These are phyloP conservation scores for Meda fulgida DNA, from an alignment of 2,797 vertebrate genomes.

Conservation along the genomic window DNA sequence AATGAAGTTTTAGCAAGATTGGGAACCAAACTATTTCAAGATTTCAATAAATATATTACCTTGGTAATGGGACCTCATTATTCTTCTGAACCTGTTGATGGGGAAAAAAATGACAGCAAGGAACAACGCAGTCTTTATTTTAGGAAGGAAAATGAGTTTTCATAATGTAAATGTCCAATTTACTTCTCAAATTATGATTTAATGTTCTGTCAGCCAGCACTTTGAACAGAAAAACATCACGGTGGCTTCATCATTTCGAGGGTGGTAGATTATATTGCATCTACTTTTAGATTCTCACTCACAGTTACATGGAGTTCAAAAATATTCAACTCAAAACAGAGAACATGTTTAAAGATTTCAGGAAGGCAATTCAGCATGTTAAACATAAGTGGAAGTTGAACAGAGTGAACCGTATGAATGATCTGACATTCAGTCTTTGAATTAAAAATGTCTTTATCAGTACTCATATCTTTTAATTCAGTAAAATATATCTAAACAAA, in stretches of 20 bases:
- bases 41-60: slow-evolving; percentile 18
- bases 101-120: slow-evolving; percentile 13
- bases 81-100: slow-evolving; percentile 24
- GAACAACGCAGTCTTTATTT: not conserved
- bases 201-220: slow-evolving; percentile 10
- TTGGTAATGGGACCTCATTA: not conserved
- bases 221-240: slow-evolving; percentile 1
- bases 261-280: not conserved
- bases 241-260: not conserved
- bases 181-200: slow-evolving; percentile 13
- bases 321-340: not conserved
- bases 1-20: not conserved
- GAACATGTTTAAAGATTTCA: not conserved
- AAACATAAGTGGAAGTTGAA: not conserved
- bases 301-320: slow-evolving; percentile 5
- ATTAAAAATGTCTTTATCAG: not conserved
- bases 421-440: not conserved
- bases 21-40: slow-evolving; percentile 15
- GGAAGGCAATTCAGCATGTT: not conserved
- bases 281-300: slow-evolving; percentile 15
- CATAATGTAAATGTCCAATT: slow-evolving; percentile 25
- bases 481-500: not conserved
- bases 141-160: slow-evolving; percentile 21
- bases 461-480: not conserved
- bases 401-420: not conserved